Evolutionary conservation across 1,140 invertebrate species (phyloP).

Genomic region (Drosophila pectinifera): DNA sequence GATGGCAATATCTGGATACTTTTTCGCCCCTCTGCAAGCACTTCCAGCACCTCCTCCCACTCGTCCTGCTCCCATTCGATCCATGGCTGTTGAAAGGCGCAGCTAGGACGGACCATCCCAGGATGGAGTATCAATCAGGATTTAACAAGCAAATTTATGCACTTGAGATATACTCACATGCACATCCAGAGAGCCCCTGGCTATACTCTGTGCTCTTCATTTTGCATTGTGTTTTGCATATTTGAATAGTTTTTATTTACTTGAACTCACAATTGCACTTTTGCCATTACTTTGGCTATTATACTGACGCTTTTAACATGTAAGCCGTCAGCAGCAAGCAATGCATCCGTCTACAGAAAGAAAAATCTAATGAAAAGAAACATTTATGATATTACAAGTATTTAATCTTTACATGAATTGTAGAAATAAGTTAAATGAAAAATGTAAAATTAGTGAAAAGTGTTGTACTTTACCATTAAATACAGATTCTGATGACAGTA

Average conservation of each 20-base stretch:
- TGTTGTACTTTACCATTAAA: no score
- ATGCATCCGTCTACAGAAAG: constrained; percentile 25
- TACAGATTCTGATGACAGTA: no score
- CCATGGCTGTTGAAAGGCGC: constrained; percentile 24
- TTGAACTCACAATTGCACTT: constrained; percentile 84
- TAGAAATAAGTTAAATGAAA: no score
- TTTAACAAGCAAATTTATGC: constrained; percentile 81
- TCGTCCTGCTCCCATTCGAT: constrained; percentile 10
- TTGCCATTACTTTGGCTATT: constrained; percentile 83
- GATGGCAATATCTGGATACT: constrained; percentile 32
- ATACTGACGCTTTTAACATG: constrained; percentile 78
- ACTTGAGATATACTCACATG: constrained; percentile 52
- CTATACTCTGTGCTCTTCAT: constrained; percentile 54
- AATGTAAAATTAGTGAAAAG: no score
- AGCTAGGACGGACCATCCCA: constrained; percentile 28
- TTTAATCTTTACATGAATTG: not conserved
- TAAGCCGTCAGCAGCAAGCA: constrained; percentile 62
- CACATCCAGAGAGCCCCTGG: constrained; percentile 19
- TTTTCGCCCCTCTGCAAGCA: constrained; percentile 1
- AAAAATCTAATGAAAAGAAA: not conserved
- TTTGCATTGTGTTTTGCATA: constrained; percentile 80
- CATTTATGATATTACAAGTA: no score
- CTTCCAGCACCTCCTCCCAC: not conserved
- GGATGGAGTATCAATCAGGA: constrained; percentile 78
- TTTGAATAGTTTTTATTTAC: constrained; percentile 84